Evolutionary conservation across 2,797 vertebrate genomes (phyloP).

Genomic region (Aplochiton taeniatus): DNA sequence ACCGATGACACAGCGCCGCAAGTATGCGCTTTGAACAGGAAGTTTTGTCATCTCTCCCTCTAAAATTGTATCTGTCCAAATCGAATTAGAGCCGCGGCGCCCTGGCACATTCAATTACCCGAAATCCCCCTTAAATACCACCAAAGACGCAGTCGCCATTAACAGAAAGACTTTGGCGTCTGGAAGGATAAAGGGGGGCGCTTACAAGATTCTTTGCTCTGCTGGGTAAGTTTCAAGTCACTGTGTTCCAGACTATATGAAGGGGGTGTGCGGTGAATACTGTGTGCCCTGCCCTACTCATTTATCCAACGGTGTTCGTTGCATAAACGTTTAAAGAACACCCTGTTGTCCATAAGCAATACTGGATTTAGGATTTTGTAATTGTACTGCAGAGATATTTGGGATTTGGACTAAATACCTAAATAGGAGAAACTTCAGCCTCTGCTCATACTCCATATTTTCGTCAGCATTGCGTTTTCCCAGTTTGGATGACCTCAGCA

Average conservation of each 20-base stretch:
- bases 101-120: conserved; percentile 68
- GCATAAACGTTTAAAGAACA: too few species aligned
- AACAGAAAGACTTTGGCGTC: conserved; percentile 1
- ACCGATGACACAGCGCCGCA: conserved; percentile 65
- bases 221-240: not conserved
- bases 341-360: too few species aligned
- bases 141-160: conserved; percentile 43
- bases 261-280: too few species aligned
- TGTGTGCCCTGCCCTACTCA: too few species aligned
- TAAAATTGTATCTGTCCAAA: conserved; percentile 74
- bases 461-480: too few species aligned
- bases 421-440: too few species aligned
- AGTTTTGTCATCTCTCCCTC: conserved; percentile 71
- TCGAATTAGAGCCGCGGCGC: conserved; percentile 70
- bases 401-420: too few species aligned
- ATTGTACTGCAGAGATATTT: too few species aligned
- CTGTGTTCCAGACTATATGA: not conserved
- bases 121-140: conserved; percentile 69
- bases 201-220: not conserved
- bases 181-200: not conserved
- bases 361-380: too few species aligned
- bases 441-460: too few species aligned
- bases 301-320: too few species aligned
- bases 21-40: conserved; percentile 68
- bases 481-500: not conserved